Evolutionary conservation across 2,888 invertebrate genomes (phyloP), one percentile per base, ranked within the genome.

Genomic region (Andrena praecox): DNA sequence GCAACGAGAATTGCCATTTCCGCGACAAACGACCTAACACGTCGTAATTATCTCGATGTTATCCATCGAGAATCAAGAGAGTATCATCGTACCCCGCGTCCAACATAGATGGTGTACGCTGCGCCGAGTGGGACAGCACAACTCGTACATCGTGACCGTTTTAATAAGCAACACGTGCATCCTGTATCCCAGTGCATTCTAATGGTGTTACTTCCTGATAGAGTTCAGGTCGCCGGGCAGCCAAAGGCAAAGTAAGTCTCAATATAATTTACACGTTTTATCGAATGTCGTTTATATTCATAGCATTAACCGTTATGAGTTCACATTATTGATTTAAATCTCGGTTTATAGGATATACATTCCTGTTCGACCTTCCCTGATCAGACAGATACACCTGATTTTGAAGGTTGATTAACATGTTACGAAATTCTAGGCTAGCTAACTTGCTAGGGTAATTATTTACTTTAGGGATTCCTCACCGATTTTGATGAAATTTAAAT

Each of bases 101-200:
- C 8, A 35, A 29, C 66, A 77, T 66, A 77, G 72, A 60, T 77
- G 77, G 77, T 35, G 72, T 50, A 33, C 29, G 24, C 29, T 27
- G 12, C 56, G 27, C 7, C 3, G 7, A 56, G 8, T 27, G 3
- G n/a, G 20, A 20, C 12, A 59, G 6, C 8, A 24, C n/a, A 35
- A 24, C 6, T 52, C 7, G 16, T 24, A 7, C 12, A 8, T 42
- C 5, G 10, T 70, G 42, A 63, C 24, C 31, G 27, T 42, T 64
- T 35, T 50, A 16, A 42, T 52, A 62, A 63, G 29, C 35, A 29
- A 8, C 42, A 76, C 54, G 62, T 63, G 31, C 24, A 16, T 31
- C 1, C 2, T 10, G 31, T 5, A 8, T 3, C 2, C 5, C 31
- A 24, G 35, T 62, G 75, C 52, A 64, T 59, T 27, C 5, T 66